Evolutionary conservation across 53 echinoderm and acorn worm genomes (phyloP).

Genomic region (Pentamera pediparva): DNA sequence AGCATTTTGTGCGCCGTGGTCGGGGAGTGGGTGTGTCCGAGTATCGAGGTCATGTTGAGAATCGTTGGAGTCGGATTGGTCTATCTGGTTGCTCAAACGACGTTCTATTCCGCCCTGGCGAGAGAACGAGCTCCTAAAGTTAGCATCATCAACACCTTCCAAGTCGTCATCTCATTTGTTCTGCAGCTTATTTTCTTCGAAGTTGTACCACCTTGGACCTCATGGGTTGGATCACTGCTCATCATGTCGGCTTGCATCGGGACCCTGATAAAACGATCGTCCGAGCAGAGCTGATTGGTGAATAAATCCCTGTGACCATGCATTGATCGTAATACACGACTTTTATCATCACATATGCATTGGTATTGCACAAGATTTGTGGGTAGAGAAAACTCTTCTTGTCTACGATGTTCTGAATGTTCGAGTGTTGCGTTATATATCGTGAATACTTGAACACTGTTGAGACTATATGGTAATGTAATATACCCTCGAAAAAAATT

Average conservation of each 20-base stretch:
- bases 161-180: not conserved
- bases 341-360: too few species aligned
- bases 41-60: not conserved
- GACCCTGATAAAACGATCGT: too few species aligned
- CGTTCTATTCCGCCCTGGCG: not conserved
- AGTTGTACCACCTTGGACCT: not conserved
- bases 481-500: too few species aligned
- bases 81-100: not conserved
- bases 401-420: too few species aligned
- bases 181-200: not conserved
- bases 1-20: not conserved
- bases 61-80: not conserved
- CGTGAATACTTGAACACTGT: too few species aligned
- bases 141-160: not conserved
- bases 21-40: not conserved
- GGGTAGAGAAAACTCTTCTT: too few species aligned
- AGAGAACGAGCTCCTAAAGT: not conserved
- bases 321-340: too few species aligned
- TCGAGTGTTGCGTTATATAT: too few species aligned
- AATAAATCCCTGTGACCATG: too few species aligned
- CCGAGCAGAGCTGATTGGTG: too few species aligned
- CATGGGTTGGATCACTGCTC: not conserved
- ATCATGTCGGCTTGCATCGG: not conserved
- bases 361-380: too few species aligned
- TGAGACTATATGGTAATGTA: too few species aligned